Conservation (phyloP, 2,888 invertebrate species). For the Antheraea yamamai region DNA sequence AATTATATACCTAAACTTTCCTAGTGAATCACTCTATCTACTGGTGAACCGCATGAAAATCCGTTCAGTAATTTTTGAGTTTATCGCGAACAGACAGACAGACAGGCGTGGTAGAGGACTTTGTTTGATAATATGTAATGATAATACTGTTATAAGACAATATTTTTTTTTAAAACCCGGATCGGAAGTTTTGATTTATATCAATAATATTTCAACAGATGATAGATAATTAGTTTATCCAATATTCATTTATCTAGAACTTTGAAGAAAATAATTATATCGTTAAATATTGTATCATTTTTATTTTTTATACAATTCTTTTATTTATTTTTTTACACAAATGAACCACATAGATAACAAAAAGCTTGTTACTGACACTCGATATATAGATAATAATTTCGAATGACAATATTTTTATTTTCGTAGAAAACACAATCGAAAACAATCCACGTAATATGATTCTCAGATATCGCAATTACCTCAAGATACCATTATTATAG, state of each 20-base stretch:
- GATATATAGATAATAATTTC: background rate
- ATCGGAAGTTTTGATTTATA: background rate
- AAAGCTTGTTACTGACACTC: background rate
- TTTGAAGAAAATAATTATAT: background rate
- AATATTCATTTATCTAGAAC: background rate
- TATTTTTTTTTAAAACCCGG: background rate
- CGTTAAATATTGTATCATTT: no score
- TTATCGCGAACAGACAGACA: no score
- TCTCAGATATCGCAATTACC: slow-evolving; percentile 45
- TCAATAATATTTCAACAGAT: background rate
- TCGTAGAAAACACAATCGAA: slow-evolving; percentile 19
- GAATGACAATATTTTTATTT: slow-evolving; percentile 20
- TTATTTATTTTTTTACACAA: background rate
- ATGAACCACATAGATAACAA: background rate
- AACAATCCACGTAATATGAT: slow-evolving; percentile 37
- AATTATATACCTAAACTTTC: no score
- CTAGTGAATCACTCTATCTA: no score
- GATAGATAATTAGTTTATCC: background rate
- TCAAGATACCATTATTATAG: slow-evolving; percentile 30
- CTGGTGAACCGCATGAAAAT: no score
- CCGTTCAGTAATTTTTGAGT: no score
- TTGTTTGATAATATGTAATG: no score
- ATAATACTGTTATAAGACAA: background rate
- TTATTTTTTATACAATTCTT: background rate
- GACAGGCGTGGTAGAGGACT: no score